Conservation (phyloP, 2,113 vertebrate genomes). For the Struthidea cinerea region DNA sequence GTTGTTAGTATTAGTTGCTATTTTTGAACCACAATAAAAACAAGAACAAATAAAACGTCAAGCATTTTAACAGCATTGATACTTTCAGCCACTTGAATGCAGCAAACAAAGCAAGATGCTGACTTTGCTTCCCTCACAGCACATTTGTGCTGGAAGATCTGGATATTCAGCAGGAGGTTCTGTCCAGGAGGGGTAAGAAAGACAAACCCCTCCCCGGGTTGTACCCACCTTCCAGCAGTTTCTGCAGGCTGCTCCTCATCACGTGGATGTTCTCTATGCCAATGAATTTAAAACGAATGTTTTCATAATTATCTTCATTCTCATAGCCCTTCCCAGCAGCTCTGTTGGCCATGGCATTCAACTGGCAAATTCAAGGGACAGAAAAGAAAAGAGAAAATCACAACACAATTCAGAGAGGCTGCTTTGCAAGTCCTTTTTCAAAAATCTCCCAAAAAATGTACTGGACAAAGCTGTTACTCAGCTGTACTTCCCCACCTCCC, state of each 20-base stretch:
- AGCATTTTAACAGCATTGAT: not conserved
- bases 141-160: fast-evolving
- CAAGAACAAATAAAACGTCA: not conserved
- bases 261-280: conserved; percentile 86
- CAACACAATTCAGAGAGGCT: not conserved
- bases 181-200: not conserved
- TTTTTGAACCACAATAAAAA: not conserved
- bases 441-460: not conserved
- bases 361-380: conserved; percentile 24
- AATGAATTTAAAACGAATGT: conserved; percentile 82
- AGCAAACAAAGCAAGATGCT: not conserved
- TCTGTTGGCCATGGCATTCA: conserved; percentile 82
- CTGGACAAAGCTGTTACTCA: not conserved
- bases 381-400: not conserved
- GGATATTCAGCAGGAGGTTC: not conserved
- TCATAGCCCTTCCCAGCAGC: conserved; percentile 85
- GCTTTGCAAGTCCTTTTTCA: not conserved
- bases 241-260: conserved; percentile 81
- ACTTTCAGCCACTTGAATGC: not conserved
- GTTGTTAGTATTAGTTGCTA: not conserved
- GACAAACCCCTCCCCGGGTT: not conserved
- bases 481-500: not conserved
- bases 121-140: not conserved
- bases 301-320: conserved; percentile 80
- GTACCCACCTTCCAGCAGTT: conserved; percentile 80